Evolutionary conservation across 2,888 invertebrate species (phyloP).

Genomic region (Lithophane ornitopus): DNA sequence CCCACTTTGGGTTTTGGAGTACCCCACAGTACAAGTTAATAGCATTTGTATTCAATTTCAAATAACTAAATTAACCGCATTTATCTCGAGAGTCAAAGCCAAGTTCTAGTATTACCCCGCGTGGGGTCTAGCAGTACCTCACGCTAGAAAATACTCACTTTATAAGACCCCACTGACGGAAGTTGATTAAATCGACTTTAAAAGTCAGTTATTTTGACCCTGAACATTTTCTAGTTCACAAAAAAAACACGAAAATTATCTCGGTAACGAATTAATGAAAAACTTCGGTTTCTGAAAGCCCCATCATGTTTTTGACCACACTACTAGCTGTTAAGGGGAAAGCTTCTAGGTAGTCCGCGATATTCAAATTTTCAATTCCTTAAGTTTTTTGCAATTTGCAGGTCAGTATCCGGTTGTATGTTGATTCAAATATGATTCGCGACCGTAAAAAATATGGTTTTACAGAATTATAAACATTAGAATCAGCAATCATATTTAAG

Average conservation of each 20-base stretch:
- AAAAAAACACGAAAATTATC: conserved; percentile 15
- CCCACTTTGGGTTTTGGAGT: not conserved
- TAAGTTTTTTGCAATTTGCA: too few relatives aligned
- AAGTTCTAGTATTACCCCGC: not conserved
- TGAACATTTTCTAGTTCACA: not conserved
- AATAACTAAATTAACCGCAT: conserved; percentile 5
- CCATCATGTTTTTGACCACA: not conserved
- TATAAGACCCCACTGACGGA: not conserved
- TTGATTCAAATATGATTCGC: too few relatives aligned
- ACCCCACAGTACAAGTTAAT: conserved; percentile 18
- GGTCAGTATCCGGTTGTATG: too few relatives aligned
- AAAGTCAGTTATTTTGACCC: conserved; percentile 1
- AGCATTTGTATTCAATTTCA: conserved; percentile 28
- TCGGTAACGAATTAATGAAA: conserved; percentile 35
- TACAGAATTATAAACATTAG: too few relatives aligned
- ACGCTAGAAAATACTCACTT: not conserved
- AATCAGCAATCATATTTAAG: too few relatives aligned
- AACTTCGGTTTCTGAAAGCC: conserved; percentile 5
- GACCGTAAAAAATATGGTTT: too few relatives aligned
- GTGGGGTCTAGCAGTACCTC: not conserved
- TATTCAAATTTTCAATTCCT: too few relatives aligned
- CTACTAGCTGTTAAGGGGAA: too few relatives aligned
- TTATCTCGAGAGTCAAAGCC: not conserved
- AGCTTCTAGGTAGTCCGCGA: too few relatives aligned
- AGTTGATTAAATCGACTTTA: not conserved